phyloP scores from a whole-genome alignment of 1,140 invertebrate genomes.

The Megalopta genalis region DNA sequence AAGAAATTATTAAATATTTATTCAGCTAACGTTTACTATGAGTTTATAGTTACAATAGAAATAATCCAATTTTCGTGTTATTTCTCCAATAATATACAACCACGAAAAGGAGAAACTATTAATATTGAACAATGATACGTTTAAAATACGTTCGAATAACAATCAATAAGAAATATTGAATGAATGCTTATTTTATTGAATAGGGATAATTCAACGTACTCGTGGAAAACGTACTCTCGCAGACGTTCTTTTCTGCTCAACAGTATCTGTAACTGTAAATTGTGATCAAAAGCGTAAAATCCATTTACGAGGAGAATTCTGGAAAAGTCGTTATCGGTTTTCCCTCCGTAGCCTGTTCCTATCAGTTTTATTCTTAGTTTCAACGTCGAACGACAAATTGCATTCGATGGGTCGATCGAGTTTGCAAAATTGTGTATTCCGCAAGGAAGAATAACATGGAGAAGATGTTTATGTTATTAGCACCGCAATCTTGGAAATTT shows the following conservation, averaged over 20 bases:
- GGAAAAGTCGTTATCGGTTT: conserved; percentile 52
- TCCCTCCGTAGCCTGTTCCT: conserved; percentile 11
- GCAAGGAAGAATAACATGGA: conserved; percentile 14
- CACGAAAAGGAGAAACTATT: too few relatives aligned
- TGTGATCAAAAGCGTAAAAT: conserved; percentile 26
- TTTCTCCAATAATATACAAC: too few relatives aligned
- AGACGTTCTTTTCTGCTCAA: not conserved
- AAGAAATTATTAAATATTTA: too few relatives aligned
- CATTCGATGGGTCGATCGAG: conserved; percentile 32
- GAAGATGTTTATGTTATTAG: not conserved
- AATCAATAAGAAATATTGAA: too few relatives aligned
- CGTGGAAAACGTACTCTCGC: not conserved
- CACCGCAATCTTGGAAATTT: not conserved
- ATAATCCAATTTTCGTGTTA: too few relatives aligned
- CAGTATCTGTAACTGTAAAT: conserved; percentile 19
- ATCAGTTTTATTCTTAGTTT: conserved; percentile 46
- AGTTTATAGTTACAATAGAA: too few relatives aligned
- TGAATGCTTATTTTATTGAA: too few relatives aligned
- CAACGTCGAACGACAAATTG: conserved; percentile 38
- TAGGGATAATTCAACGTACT: not conserved
- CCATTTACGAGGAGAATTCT: conserved; percentile 44
- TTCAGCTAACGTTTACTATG: too few relatives aligned
- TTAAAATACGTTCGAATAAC: too few relatives aligned
- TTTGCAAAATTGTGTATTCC: conserved; percentile 30
- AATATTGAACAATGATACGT: too few relatives aligned